Evolutionary conservation across 2,888 invertebrate species (phyloP).

Genomic region (Mesorhabditis spiculigera): DNA sequence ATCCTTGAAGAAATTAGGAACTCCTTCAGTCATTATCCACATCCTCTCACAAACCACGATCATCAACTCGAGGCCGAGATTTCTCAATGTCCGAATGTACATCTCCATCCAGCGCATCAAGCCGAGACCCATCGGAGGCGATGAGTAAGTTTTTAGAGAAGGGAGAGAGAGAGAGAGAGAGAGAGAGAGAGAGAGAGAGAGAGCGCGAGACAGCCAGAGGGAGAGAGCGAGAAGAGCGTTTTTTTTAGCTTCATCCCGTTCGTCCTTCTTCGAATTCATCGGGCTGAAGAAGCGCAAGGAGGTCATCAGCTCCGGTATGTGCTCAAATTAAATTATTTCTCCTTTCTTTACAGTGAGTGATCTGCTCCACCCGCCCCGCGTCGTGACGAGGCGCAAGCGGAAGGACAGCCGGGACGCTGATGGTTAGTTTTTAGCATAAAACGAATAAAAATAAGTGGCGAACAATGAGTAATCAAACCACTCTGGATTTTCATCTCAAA

Average conservation of each 20-base stretch:
- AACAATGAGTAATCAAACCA: too few species aligned
- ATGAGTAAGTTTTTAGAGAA: slow-evolving; percentile 40
- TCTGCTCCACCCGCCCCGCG: background rate
- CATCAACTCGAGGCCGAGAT: slow-evolving; percentile 26
- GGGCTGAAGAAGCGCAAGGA: slow-evolving; percentile 20
- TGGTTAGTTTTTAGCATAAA: background rate
- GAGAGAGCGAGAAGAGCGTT: too few species aligned
- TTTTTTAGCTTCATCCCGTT: too few species aligned
- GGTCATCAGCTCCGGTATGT: background rate
- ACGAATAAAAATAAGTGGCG: too few species aligned
- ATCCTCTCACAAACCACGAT: slow-evolving; percentile 7
- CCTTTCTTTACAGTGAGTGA: background rate
- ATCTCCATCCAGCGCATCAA: slow-evolving; percentile 49
- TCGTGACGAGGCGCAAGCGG: background rate
- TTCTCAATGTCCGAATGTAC: slow-evolving; percentile 43
- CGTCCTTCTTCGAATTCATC: slow-evolving; percentile 51
- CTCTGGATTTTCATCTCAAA: too few species aligned
- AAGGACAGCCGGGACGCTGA: background rate
- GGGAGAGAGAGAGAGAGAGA: too few species aligned
- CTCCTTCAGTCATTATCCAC: slow-evolving; percentile 7
- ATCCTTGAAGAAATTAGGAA: background rate
- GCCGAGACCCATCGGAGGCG: slow-evolving; percentile 45
- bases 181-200: too few species aligned
- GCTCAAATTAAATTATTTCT: background rate
- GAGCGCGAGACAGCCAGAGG: too few species aligned